phyloP scores from a whole-genome alignment of 2,113 vertebrate species.

The Gallinago paraguaiae region DNA sequence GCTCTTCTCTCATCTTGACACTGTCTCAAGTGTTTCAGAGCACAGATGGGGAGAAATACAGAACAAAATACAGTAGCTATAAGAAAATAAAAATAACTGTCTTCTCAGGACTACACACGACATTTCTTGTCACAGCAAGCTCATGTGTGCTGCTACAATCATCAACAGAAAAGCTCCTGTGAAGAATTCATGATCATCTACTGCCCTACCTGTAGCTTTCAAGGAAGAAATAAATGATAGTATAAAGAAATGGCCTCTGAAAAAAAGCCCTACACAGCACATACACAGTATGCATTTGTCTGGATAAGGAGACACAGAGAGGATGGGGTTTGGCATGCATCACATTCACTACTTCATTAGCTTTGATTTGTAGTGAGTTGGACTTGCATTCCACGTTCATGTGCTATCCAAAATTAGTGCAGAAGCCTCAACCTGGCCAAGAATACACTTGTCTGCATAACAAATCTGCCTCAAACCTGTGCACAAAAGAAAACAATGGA shows the following conservation, averaged over 20 bases:
- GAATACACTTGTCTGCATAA: neutral
- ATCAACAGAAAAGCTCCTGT: neutral
- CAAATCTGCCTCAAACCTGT: neutral
- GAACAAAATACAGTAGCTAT: neutral
- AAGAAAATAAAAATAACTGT: neutral
- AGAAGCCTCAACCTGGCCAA: neutral
- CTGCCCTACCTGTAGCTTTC: neutral
- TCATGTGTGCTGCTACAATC: neutral
- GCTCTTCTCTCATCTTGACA: neutral
- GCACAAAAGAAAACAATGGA: neutral
- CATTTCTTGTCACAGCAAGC: neutral
- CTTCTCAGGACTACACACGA: neutral
- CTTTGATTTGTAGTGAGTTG: neutral
- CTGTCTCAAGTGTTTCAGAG: neutral
- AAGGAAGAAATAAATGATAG: neutral
- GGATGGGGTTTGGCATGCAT: accelerated
- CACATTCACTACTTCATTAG: neutral
- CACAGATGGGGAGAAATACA: neutral
- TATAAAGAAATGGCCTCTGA: neutral
- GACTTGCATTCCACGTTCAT: neutral
- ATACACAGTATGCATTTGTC: neutral
- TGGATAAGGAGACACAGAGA: neutral
- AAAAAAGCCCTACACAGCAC: neutral
- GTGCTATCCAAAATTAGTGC: neutral
- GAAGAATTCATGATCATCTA: neutral